Evolutionary conservation across 2,888 invertebrate genomes (phyloP).

Genomic region (Tenthredo amoena): DNA sequence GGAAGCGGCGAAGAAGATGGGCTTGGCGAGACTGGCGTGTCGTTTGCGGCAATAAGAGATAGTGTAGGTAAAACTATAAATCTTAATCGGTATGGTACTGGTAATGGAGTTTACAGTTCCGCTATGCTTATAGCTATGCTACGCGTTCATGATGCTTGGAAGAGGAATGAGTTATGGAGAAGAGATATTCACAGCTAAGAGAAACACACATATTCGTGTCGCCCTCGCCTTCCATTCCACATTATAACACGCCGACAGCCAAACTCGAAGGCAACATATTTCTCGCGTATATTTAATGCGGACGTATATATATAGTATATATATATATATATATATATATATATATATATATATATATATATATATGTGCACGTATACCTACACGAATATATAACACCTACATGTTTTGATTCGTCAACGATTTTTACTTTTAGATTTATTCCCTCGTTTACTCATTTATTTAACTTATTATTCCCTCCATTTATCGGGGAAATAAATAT

Average conservation of each 20-base stretch:
- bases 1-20: not conserved
- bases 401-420: not conserved
- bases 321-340: not conserved
- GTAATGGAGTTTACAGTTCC: slow-evolving; percentile 51
- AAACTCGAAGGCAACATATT: not conserved
- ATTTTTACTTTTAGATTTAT: not conserved
- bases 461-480: not conserved
- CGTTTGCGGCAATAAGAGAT: not conserved
- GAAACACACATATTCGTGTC: not conserved
- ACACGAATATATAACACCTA: not conserved
- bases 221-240: slow-evolving; percentile 2
- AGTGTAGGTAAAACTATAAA: slow-evolving; percentile 45
- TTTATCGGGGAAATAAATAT: not conserved
- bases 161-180: slow-evolving; percentile 48
- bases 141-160: not conserved
- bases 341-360: not conserved
- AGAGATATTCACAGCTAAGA: slow-evolving; percentile 35
- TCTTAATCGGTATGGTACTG: slow-evolving; percentile 48
- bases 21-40: slow-evolving; percentile 14
- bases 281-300: not conserved
- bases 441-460: not conserved
- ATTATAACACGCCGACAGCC: not conserved
- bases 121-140: slow-evolving; percentile 40
- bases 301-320: not conserved
- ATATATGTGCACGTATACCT: not conserved